Evolutionary conservation across 2,888 invertebrate species (phyloP), one percentile per base, ranked within the genome.

Genomic region (Cecidostiba fungosa): DNA sequence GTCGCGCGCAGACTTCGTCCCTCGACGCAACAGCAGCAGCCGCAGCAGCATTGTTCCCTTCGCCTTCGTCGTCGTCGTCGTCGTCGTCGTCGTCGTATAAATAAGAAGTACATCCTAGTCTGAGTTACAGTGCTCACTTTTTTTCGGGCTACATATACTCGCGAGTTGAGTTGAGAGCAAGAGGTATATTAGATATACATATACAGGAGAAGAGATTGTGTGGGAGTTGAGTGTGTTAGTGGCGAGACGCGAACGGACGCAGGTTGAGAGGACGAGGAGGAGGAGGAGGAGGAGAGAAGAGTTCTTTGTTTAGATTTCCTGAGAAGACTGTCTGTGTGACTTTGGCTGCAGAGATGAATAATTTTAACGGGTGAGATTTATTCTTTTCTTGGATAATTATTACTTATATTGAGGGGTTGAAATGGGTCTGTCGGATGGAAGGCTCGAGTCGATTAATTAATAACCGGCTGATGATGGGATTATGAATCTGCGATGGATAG

Each of bases 21-120:
- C 54, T 59, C 54, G 43, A 39, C 39, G 39, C 72, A n/a, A 36
- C 72, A 23, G 72, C 72, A 39, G 72, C 72, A 32, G 69, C 69
- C 16, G 69, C 69, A 32, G 66, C 66, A 23, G 62, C 26, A 36
- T 72, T 59, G 66, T 66, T 66, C 66, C 66, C 66, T n/a, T 26
- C 66, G 54, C n/a, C n/a, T n/a, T n/a, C n/a, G n/a, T n/a, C n/a
- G n/a, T n/a, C n/a, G n/a, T n/a, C n/a, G 62, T 8, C 62, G 62
- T 59, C 19, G 54, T n/a, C n/a, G 19, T 16, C 54, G n/a, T 54
- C 19, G n/a, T 26, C 62, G 62, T 8, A 66, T 66, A 66, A 59
- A 59, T 59, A 59, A 59, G 54, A 59, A n/a, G 54, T n/a, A 59
- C 23, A 59, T 59, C 54, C 54, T 59, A 23, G 8, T 59, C 54